Evolutionary conservation across 2,888 invertebrate genomes (phyloP).

Genomic region (Leptinotarsa tumamoca): DNA sequence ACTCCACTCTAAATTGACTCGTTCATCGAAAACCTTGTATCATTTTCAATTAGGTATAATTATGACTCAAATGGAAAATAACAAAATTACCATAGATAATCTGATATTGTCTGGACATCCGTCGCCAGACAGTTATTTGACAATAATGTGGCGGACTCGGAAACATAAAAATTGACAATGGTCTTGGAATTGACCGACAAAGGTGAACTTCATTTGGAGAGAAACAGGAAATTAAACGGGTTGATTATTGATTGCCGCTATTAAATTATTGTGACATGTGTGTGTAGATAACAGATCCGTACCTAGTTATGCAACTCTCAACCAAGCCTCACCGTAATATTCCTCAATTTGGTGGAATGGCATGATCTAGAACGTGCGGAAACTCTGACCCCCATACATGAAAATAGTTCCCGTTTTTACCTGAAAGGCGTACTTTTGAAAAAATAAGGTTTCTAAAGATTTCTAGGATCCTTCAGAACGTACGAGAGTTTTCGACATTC

Average conservation of each 20-base stretch:
- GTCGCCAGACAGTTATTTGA: neutral
- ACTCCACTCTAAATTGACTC: neutral
- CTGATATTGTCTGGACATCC: neutral
- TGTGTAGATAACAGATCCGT: slow-evolving; percentile 6
- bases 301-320: neutral
- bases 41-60: neutral
- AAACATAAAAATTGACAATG: slow-evolving; percentile 24
- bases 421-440: no score
- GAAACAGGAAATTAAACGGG: slow-evolving; percentile 25
- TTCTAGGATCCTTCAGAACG: no score
- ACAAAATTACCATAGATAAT: slow-evolving; percentile 3
- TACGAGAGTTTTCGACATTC: no score
- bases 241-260: slow-evolving; percentile 18
- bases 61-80: neutral
- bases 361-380: no score
- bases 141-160: neutral
- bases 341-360: no score
- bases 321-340: no score
- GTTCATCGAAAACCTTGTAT: neutral
- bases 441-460: no score
- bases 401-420: no score
- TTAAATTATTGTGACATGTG: neutral
- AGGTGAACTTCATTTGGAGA: slow-evolving; percentile 21
- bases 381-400: no score
- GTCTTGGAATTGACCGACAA: slow-evolving; percentile 26